Conservation (phyloP, 2,797 vertebrate species). For the Gymnocypris eckloni region DNA sequence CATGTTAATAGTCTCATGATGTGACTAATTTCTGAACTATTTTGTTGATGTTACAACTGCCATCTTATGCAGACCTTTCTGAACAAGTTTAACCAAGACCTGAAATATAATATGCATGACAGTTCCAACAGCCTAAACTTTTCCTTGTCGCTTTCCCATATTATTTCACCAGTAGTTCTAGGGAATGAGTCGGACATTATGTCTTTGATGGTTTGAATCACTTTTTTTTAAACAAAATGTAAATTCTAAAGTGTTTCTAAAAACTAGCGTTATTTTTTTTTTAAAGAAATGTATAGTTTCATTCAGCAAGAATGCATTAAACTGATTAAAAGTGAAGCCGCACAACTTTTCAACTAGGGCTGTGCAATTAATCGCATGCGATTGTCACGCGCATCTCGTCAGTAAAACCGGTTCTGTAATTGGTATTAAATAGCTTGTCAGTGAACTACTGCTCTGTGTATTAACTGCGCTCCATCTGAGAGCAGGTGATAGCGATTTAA, state of each 20-base stretch:
- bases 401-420: no score
- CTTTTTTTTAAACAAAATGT: not conserved
- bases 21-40: not conserved
- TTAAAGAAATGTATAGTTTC: not conserved
- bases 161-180: not conserved
- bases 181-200: not conserved
- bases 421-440: no score
- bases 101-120: not conserved
- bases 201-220: not conserved
- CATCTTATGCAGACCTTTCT: not conserved
- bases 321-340: not conserved
- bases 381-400: no score
- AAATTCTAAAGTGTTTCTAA: not conserved
- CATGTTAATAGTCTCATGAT: slow-evolving; percentile 18
- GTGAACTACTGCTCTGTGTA: no score
- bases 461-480: no score
- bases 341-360: not conserved
- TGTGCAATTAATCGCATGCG: no score
- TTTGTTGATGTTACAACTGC: not conserved
- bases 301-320: not conserved
- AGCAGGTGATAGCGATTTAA: no score
- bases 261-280: not conserved
- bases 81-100: not conserved
- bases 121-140: not conserved
- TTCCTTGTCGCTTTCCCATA: not conserved